phyloP scores from a whole-genome alignment of 2,888 invertebrate species.

The Agrotis clavis region DNA sequence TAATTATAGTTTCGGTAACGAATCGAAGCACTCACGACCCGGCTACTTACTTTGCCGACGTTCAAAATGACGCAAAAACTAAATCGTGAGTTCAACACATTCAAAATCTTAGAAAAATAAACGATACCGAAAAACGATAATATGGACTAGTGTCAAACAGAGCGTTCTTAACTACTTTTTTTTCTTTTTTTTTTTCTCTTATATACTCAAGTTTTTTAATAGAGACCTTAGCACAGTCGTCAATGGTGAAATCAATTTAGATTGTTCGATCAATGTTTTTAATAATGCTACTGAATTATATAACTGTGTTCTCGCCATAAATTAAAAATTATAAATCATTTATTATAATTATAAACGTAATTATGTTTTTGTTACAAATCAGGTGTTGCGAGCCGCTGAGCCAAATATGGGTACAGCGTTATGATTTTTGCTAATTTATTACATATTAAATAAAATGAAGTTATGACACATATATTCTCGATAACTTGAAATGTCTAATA shows the following conservation, averaged over 20 bases:
- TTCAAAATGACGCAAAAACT: constrained; percentile 82
- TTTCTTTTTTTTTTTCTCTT: background rate
- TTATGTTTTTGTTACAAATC: constrained; percentile 49
- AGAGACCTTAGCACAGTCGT: constrained; percentile 40
- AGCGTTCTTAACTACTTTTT: constrained; percentile 48
- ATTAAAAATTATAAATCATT: constrained; percentile 56
- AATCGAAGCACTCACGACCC: constrained; percentile 86
- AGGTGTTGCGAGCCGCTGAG: constrained; percentile 34
- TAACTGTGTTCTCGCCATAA: constrained; percentile 49
- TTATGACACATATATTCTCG: constrained; percentile 48
- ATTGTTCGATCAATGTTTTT: constrained; percentile 54
- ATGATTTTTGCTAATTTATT: constrained; percentile 59
- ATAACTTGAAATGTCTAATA: constrained; percentile 38
- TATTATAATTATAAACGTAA: constrained; percentile 48
- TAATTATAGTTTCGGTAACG: constrained; percentile 87
- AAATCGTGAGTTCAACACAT: constrained; percentile 83
- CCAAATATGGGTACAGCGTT: constrained; percentile 58
- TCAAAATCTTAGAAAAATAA: constrained; percentile 76
- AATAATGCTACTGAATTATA: constrained; percentile 63
- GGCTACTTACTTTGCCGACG: constrained; percentile 78
- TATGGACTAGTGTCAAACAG: constrained; percentile 71
- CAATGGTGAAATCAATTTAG: constrained; percentile 54
- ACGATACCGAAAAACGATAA: constrained; percentile 73
- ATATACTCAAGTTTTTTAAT: constrained; percentile 49
- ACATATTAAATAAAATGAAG: constrained; percentile 39